Conservation (phyloP, 2,888 invertebrate species). For the Dolichopus griseipennis region DNA sequence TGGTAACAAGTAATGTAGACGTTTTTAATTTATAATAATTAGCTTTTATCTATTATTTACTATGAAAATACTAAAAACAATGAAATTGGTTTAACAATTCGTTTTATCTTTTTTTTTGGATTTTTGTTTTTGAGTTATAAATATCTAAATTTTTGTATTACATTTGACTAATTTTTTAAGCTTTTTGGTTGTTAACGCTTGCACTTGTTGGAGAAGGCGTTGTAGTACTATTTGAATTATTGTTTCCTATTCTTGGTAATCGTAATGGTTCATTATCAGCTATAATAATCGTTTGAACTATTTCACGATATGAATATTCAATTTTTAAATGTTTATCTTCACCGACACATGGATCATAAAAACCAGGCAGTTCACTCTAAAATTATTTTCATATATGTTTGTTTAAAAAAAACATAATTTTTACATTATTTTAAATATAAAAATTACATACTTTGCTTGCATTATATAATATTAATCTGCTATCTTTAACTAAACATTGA, state of each 20-base stretch:
- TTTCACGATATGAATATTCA: slow-evolving; percentile 74
- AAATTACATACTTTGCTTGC: slow-evolving; percentile 64
- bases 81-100: background rate
- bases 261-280: slow-evolving; percentile 70
- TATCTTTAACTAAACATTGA: slow-evolving; percentile 87
- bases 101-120: background rate
- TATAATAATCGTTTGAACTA: slow-evolving; percentile 68
- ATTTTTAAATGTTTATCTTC: slow-evolving; percentile 82
- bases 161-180: background rate
- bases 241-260: slow-evolving; percentile 50
- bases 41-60: no score
- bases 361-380: slow-evolving; percentile 90
- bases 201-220: background rate
- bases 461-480: slow-evolving; percentile 75
- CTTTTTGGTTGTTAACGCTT: background rate
- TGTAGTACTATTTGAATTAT: background rate
- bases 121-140: background rate
- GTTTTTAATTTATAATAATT: no score
- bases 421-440: background rate
- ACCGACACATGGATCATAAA: slow-evolving; percentile 91
- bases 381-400: slow-evolving; percentile 31
- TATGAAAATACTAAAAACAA: background rate
- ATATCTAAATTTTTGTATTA: background rate
- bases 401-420: background rate
- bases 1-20: no score